Base-by-base conservation (phyloP, 2,113 vertebrate genomes). In the Onychostoma macrolepis region DNA sequence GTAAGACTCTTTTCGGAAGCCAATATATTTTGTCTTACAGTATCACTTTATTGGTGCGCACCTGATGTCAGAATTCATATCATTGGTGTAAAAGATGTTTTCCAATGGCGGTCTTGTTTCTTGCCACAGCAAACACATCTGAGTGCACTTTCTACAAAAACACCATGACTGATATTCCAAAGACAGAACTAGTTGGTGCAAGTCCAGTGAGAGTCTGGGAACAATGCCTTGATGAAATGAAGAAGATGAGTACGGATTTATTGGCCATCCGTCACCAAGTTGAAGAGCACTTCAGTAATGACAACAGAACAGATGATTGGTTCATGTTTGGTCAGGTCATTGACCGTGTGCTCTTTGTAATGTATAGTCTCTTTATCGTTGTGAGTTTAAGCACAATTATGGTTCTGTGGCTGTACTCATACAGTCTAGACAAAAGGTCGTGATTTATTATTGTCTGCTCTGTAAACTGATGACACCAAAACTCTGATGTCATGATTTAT, bases 311-410 rank as follows among this genome's bases (percentile, higher is more conserved):
- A 0, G 80, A 94, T 69, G 94, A 94, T 3, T 96, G 95, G 95
- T 86, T 92, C 24, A 91, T 94, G 90, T 92, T 95, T 87, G 94
- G 92, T 81, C 92, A 92, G 85, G 89, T 95, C 91, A 91, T 95
- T 63, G 94, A 95, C 88, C 92, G 94, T 76, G 87, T 94, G 89
- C 93, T 95, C 43, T 95, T 95, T 61, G 83, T 84, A 88, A 10
- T 94, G 87, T 95, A 95, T 91, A 84, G 92, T 58, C 4, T 95
- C 89, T 95, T 95, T 90, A 84, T 95, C 83, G 65, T 87, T 53
- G 80, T 93, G 92, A 95, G 94, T 92, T 93, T 94, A 86, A 84
- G 94, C 83, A 92, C 92, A 87, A 94, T 95, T 89, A 89, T 92
- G 45, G 71, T 92, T 43, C 86, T 95, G 83, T 95, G 94, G 94